Percentiles rank a stretch among this genome's conserved stretches.
phyloP scores from a whole-genome alignment of 2,797 vertebrate genomes.

The Luscinia luscinia region DNA sequence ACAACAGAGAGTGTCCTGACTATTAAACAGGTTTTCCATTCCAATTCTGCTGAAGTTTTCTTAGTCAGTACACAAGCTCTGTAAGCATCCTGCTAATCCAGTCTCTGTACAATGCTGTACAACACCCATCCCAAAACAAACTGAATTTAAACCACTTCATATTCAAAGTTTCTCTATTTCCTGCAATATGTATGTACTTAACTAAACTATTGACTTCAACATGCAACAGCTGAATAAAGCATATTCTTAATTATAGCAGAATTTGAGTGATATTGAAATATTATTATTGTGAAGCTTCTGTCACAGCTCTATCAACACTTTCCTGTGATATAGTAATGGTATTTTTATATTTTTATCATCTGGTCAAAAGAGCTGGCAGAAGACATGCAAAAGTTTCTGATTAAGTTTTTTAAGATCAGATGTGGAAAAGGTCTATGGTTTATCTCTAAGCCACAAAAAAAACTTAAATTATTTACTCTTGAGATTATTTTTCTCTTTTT shows the following conservation, averaged over 20 bases:
- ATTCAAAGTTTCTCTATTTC: neutral
- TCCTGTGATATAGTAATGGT: neutral
- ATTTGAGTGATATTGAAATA: neutral
- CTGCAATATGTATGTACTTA: neutral
- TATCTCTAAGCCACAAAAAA: neutral
- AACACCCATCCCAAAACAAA: neutral
- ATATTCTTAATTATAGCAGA: neutral
- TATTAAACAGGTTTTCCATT: neutral
- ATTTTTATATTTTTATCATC: neutral
- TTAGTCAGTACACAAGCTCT: neutral
- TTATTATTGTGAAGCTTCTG: neutral
- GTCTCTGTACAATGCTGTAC: neutral
- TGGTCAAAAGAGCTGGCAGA: neutral
- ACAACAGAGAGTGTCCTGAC: neutral
- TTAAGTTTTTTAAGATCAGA: neutral
- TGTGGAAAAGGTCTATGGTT: neutral
- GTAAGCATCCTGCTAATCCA: neutral
- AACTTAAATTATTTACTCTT: neutral
- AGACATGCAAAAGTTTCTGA: neutral
- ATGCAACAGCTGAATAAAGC: neutral
- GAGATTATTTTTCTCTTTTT: neutral
- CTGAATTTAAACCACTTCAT: neutral
- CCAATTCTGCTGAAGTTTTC: neutral
- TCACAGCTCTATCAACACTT: neutral
- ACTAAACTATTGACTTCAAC: neutral